Base-by-base conservation (phyloP, 2,113 vertebrate genomes). In the Channa argus region DNA sequence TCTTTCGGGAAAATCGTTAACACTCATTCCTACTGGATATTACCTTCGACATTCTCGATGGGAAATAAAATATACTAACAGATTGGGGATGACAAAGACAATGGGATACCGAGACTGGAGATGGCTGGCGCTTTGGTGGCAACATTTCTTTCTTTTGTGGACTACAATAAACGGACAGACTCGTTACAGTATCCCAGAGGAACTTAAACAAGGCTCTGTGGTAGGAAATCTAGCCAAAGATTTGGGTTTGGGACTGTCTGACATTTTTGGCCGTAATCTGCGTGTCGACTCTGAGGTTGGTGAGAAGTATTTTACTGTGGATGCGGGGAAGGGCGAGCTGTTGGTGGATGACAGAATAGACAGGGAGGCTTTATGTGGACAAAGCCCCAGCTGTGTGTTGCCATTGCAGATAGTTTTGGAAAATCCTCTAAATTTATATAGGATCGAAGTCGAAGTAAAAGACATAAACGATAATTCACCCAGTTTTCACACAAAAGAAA, bases 381-480 rank as follows among this genome's bases (percentile, higher is more conserved):
- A 88, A 88, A 95, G 88, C 64, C 46, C 56, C 24, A 91, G 68
- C 61, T 97, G 95, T 64, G 75, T 93, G 0, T 43, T 96, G 39
- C 93, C 92, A 60, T 79, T 95, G 46, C 94, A 95, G 0, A 81
- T 94, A 9, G 90, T 95, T 53, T 68, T 95, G 59, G 94, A 95
- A 79, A 92, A 93, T 1, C 95, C 95, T 3, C 91, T 37, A 3
- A 6, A 4, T 52, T 66, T 70, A n/a, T 87, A 94, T 67, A 91
- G 92, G 0, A 60, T 96, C 0, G 94, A 95, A 56, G 93, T 96
- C n/a, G 94, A 96, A 1, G 82, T 96, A 50, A 86, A 88, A 8
- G 95, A 96, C 0, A 92, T 95, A 4, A 96, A 96, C 0, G 96
- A 97, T 63, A 96, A 97, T 63, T 84, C 93, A 0, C 95, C 96